These are phyloP conservation scores for Leptopilina myrica DNA, from an alignment of 2,888 invertebrate genomes.

Conservation along the genomic window DNA sequence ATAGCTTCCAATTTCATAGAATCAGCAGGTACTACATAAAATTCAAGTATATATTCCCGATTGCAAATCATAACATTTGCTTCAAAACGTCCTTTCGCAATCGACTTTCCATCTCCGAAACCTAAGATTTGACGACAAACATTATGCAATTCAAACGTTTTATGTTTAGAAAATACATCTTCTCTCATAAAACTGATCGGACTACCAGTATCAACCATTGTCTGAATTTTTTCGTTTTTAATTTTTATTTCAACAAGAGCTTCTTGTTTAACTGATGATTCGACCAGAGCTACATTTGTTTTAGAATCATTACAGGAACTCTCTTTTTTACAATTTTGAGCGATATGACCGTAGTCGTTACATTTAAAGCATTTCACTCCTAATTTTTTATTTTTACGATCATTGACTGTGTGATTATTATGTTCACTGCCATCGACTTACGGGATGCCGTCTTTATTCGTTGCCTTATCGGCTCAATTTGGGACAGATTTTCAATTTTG, in stretches of 20 bases:
- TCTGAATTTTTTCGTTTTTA: not conserved
- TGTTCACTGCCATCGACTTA: not conserved
- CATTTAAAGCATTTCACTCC: constrained; percentile 53
- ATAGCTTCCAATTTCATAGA: not conserved
- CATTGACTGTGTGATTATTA: too few species aligned
- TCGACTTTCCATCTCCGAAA: not conserved
- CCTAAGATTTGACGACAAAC: not conserved
- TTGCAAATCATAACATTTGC: not conserved
- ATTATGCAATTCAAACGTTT: not conserved
- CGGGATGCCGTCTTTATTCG: constrained; percentile 21
- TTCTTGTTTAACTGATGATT: constrained; percentile 53
- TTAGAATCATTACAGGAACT: not conserved
- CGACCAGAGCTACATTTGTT: constrained; percentile 56
- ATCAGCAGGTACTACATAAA: not conserved
- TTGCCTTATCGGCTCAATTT: not conserved
- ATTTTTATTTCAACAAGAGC: not conserved
- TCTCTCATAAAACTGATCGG: not conserved
- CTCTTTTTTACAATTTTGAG: not conserved
- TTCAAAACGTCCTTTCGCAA: not conserved
- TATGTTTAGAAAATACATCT: not conserved
- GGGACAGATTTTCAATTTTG: constrained; percentile 4
- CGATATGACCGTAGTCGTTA: not conserved
- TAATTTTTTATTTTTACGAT: constrained; percentile 54
- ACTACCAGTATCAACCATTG: constrained; percentile 14
- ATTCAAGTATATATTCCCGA: not conserved